Evolutionary conservation across 2,888 invertebrate species (phyloP).

Genomic region (Smittia sp.): DNA sequence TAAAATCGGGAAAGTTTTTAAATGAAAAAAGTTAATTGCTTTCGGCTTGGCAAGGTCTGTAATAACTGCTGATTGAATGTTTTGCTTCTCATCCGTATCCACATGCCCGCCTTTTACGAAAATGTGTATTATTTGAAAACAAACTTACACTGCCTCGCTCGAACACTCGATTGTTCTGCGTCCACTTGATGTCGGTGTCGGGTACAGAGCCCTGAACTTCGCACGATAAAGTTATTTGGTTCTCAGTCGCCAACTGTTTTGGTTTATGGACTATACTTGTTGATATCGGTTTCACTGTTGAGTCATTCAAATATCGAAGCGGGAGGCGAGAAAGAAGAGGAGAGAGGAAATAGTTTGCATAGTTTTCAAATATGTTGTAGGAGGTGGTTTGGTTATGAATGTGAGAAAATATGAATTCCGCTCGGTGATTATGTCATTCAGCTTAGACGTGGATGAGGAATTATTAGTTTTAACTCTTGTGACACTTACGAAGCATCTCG

Average conservation of each 20-base stretch:
- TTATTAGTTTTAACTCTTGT: slow-evolving; percentile 11
- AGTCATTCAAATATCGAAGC: not conserved
- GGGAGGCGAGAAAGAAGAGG: not conserved
- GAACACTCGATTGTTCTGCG: slow-evolving; percentile 74
- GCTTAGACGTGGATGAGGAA: not conserved
- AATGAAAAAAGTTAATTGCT: slow-evolving; percentile 24
- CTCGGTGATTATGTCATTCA: not conserved
- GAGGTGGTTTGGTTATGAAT: not conserved
- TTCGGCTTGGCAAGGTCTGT: not conserved
- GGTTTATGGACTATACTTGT: slow-evolving; percentile 77
- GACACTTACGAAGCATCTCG: slow-evolving; percentile 77
- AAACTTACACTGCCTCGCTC: slow-evolving; percentile 69
- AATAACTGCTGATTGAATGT: too few relatives aligned
- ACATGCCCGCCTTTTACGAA: not conserved
- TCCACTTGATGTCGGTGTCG: slow-evolving; percentile 80
- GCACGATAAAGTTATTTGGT: slow-evolving; percentile 76
- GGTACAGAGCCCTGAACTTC: slow-evolving; percentile 83
- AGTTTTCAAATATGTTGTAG: slow-evolving; percentile 29
- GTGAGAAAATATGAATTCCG: not conserved
- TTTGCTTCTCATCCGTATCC: too few relatives aligned
- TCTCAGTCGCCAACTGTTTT: slow-evolving; percentile 71
- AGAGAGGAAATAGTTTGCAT: slow-evolving; percentile 34
- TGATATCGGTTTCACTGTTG: slow-evolving; percentile 74
- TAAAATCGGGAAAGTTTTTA: slow-evolving; percentile 18
- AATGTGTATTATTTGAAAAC: slow-evolving; percentile 3